Base-by-base conservation (phyloP, 30 jellyfish, hydroid and myxozoan genomes). In the Chironex yamaguchii region DNA sequence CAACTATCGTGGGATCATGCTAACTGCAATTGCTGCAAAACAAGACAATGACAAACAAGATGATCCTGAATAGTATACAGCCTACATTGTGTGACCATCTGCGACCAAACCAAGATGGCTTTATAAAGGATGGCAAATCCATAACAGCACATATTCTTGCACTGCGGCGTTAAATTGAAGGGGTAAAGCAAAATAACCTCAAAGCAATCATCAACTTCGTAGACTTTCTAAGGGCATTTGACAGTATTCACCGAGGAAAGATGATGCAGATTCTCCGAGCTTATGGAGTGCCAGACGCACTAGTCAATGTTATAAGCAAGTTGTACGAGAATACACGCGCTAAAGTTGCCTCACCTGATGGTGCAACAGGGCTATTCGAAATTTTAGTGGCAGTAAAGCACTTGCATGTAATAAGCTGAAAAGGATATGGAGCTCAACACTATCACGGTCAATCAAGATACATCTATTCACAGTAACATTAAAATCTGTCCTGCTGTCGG, bases 1-100 rank as follows among this genome's bases (percentile, higher is more conserved):
- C 25, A 67, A 67, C 81, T 67, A 67, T 30, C 6, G 81, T 14
- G 81, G 81, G 11, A 67, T 67, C n/a, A n/a, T n/a, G n/a, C n/a
- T n/a, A n/a, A n/a, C n/a, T n/a, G n/a, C n/a, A n/a, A n/a, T n/a
- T n/a, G n/a, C n/a, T n/a, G n/a, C n/a, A n/a, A n/a, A n/a, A n/a
- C n/a, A n/a, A n/a, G n/a, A n/a, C n/a, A n/a, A n/a, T n/a, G n/a
- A n/a, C n/a, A n/a, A n/a, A 67, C 70, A 23, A 29, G 32, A 67
- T 67, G 81, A 67, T 58, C 9, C 26, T 58, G 32, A 58, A 58
- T 25, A 11, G 81, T 3, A 67, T 67, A 3, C 81, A 67, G 24
- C 29, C 73, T 22, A 58, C n/a, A 58, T 9, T 58, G 13, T 24
- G 24, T 34, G 11, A 58, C 6, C 11, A 58, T 58, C 73, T 58